A percentile compares a stretch with the other conserved stretches of the same genome.
Evolutionary conservation across 2,113 vertebrate species (phyloP).

Genomic region (Clinocottus analis): DNA sequence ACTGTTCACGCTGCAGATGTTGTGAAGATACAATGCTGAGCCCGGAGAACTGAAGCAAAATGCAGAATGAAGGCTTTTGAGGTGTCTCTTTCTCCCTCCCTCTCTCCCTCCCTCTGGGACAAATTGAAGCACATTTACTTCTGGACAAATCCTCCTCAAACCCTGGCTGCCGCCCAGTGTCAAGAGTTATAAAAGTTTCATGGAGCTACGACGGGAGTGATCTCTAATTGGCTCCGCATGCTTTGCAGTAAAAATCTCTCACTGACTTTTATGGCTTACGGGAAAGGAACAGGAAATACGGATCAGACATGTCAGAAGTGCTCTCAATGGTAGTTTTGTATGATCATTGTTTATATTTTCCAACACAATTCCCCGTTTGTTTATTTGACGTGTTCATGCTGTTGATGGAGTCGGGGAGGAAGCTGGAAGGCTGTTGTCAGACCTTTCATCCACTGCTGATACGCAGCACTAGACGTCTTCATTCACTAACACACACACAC

Average conservation of each 20-base stretch:
- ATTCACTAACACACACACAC: too few species aligned
- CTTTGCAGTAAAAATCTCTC: constrained; percentile 22
- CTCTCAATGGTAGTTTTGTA: constrained; percentile 20
- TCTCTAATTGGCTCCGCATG: constrained; percentile 41
- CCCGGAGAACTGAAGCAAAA: constrained; percentile 27
- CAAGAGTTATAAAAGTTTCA: constrained; percentile 45
- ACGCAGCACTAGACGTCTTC: too few species aligned
- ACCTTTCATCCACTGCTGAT: constrained; percentile 14
- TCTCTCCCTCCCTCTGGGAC: neutral
- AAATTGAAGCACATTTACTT: constrained; percentile 38
- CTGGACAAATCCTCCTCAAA: constrained; percentile 22
- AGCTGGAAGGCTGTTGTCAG: constrained; percentile 42
- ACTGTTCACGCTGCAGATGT: constrained; percentile 58
- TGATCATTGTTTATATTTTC: constrained; percentile 9
- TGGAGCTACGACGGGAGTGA: constrained; percentile 18
- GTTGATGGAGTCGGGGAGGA: too few species aligned
- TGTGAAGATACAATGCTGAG: constrained; percentile 60
- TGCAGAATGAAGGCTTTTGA: constrained; percentile 29
- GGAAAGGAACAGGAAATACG: constrained; percentile 9
- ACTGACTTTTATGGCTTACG: constrained; percentile 25
- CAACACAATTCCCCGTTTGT: constrained; percentile 12
- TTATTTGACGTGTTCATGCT: constrained; percentile 10
- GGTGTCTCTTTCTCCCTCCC: constrained; percentile 33
- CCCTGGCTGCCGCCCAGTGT: constrained; percentile 28
- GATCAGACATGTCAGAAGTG: constrained; percentile 16